These are phyloP conservation scores for Luehdorfia chinensis DNA, from an alignment of 1,140 invertebrate genomes.

Conservation along the genomic window DNA sequence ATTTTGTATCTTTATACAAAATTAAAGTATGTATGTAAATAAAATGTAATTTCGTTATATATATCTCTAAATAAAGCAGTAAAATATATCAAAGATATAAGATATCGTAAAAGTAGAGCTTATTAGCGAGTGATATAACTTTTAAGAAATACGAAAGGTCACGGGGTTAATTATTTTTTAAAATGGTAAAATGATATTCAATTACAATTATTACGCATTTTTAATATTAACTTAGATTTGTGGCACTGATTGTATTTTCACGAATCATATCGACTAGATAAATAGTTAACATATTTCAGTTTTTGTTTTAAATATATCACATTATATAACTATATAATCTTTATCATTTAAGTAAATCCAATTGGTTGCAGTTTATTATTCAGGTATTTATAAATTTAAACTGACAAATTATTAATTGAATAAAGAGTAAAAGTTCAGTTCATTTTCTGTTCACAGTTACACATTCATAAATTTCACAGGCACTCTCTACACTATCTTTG, in stretches of 20 bases:
- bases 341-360: constrained; percentile 3
- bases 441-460: constrained; percentile 18
- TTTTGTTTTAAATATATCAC: constrained; percentile 16
- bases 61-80: too few relatives aligned
- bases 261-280: constrained; percentile 9
- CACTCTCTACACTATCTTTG: constrained; percentile 47
- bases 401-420: neutral
- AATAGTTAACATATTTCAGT: constrained; percentile 10
- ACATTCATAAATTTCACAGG: constrained; percentile 23
- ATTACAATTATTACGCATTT: neutral
- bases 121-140: neutral
- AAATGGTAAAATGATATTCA: neutral
- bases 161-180: too few relatives aligned
- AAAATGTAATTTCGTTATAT: too few relatives aligned
- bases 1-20: too few relatives aligned
- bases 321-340: constrained; percentile 4
- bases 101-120: constrained; percentile 5
- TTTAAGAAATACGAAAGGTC: too few relatives aligned
- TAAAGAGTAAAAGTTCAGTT: constrained; percentile 3
- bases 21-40: too few relatives aligned
- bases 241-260: neutral
- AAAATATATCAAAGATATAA: too few relatives aligned
- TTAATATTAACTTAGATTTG: neutral
- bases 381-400: neutral
- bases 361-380: constrained; percentile 1